These are phyloP conservation scores for Hemicordylus capensis DNA, from an alignment of 2,113 vertebrate species.

Conservation along the genomic window DNA sequence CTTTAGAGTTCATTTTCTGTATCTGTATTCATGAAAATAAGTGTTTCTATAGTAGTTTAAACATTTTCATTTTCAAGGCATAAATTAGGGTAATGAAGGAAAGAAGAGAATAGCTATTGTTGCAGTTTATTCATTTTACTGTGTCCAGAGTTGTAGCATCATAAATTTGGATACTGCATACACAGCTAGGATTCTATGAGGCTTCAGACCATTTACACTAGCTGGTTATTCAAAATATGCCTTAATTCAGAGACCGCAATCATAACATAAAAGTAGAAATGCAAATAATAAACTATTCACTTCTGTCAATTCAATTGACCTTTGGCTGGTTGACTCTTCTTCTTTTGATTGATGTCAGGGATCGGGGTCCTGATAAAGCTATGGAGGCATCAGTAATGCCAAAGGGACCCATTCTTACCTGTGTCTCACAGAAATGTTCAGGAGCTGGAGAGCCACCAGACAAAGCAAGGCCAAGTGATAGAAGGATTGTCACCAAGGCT, in stretches of 20 bases:
- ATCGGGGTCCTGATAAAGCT: too few relatives aligned
- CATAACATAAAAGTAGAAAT: background rate
- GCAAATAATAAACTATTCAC: background rate
- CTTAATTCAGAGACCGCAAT: background rate
- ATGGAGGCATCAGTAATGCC: too few relatives aligned
- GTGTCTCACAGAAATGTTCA: too few relatives aligned
- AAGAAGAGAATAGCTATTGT: rapidly evolving
- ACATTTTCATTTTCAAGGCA: background rate
- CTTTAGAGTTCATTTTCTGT: background rate
- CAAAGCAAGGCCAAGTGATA: too few relatives aligned
- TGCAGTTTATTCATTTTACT: background rate
- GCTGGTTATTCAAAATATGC: background rate
- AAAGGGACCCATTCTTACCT: too few relatives aligned
- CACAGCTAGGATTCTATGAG: background rate
- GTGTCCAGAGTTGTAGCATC: background rate
- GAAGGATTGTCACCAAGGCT: too few relatives aligned
- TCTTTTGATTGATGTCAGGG: background rate
- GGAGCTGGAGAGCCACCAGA: too few relatives aligned
- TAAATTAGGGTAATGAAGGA: background rate
- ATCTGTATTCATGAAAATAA: background rate
- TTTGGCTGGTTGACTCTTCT: background rate
- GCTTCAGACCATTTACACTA: background rate
- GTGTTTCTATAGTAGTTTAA: background rate
- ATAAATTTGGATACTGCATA: background rate
- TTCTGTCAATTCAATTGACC: background rate